These are phyloP conservation scores for Coturnix japonica DNA, from an alignment of 2,113 vertebrate genomes.

Conservation along the genomic window DNA sequence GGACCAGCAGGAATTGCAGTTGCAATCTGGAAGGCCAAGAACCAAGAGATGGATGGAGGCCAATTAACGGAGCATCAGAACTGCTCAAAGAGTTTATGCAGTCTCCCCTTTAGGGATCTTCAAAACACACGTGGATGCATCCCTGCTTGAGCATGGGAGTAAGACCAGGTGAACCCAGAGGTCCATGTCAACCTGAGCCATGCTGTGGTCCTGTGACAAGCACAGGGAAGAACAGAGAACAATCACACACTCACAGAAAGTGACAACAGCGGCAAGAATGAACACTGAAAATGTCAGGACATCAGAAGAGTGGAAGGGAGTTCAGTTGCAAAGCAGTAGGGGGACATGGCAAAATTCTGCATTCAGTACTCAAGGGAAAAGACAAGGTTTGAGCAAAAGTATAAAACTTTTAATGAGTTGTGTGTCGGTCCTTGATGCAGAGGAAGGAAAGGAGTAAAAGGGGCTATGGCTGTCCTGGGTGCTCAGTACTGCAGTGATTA, in stretches of 20 bases:
- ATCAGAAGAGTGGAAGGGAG: background rate
- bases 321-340: background rate
- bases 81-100: background rate
- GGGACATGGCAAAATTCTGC: background rate
- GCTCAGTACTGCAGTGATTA: background rate
- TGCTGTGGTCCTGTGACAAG: background rate
- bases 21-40: background rate
- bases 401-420: slow-evolving; percentile 57
- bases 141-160: background rate
- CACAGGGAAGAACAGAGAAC: background rate
- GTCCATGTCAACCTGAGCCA: background rate
- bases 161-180: no score
- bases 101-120: background rate
- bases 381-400: background rate
- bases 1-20: background rate
- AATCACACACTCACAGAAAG: background rate
- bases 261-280: background rate
- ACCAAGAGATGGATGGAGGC: background rate
- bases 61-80: background rate
- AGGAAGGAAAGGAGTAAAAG: background rate
- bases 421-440: background rate
- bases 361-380: background rate
- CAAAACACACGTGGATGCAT: background rate
- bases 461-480: background rate
- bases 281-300: background rate